phyloP scores from a whole-genome alignment of 2,888 invertebrate species.

The Cantharis nigra region DNA sequence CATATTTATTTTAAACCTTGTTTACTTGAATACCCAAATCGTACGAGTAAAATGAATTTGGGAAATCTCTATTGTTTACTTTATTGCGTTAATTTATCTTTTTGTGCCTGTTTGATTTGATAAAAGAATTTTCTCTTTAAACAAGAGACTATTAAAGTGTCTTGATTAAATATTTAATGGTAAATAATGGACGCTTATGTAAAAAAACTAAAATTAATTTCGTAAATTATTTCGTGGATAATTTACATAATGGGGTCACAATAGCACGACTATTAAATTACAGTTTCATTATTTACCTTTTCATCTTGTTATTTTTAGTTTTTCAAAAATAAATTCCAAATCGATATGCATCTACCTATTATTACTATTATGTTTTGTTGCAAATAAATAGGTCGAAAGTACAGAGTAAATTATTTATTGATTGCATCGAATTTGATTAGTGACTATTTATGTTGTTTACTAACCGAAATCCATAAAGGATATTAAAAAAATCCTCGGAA shows the following conservation, averaged over 20 bases:
- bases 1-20: constrained; percentile 7
- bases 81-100: neutral
- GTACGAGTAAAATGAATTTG: neutral
- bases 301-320: neutral
- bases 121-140: neutral
- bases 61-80: neutral
- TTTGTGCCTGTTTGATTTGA: neutral
- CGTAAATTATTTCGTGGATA: neutral
- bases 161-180: neutral
- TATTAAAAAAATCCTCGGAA: neutral
- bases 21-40: neutral
- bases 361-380: neutral
- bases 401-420: neutral
- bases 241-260: neutral
- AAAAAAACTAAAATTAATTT: neutral
- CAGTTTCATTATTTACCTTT: neutral
- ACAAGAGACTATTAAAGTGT: neutral
- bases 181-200: neutral
- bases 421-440: neutral
- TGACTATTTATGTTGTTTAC: neutral
- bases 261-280: neutral
- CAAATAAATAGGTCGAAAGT: neutral
- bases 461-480: neutral
- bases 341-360: neutral
- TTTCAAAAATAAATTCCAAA: neutral